Conservation (phyloP, 1,140 invertebrate genomes). For the Fopius arisanus region DNA sequence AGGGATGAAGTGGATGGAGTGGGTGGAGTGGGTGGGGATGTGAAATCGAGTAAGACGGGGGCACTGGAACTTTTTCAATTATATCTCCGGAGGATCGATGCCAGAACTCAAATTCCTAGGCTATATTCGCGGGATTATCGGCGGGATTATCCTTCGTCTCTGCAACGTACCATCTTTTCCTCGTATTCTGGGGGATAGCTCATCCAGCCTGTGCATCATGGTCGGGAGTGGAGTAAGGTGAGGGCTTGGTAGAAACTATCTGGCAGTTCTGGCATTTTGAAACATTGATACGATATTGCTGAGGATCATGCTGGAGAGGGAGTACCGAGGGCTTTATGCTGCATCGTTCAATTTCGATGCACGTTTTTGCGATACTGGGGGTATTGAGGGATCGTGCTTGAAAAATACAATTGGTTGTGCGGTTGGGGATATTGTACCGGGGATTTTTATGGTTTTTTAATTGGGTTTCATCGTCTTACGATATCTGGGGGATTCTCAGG, state of each 20-base stretch:
- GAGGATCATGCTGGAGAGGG: neutral
- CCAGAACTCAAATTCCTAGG: slow-evolving; percentile 49
- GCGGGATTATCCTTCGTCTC: slow-evolving; percentile 42
- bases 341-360: slow-evolving; percentile 1
- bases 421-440: neutral
- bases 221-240: neutral
- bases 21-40: neutral
- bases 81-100: slow-evolving; percentile 46
- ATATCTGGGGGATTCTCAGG: too few species aligned
- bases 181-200: neutral
- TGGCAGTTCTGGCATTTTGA: slow-evolving; percentile 21
- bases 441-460: too few species aligned
- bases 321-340: neutral
- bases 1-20: too few species aligned
- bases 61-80: slow-evolving; percentile 49
- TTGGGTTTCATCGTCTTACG: too few species aligned
- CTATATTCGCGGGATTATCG: slow-evolving; percentile 52
- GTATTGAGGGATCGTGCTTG: neutral
- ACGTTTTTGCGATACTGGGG: neutral
- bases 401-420: neutral
- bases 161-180: neutral
- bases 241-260: neutral
- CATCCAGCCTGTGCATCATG: neutral
- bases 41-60: neutral
- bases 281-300: slow-evolving; percentile 26